These are phyloP conservation scores for Drosophila melanocephala DNA, from an alignment of 2,888 invertebrate species.

Conservation along the genomic window DNA sequence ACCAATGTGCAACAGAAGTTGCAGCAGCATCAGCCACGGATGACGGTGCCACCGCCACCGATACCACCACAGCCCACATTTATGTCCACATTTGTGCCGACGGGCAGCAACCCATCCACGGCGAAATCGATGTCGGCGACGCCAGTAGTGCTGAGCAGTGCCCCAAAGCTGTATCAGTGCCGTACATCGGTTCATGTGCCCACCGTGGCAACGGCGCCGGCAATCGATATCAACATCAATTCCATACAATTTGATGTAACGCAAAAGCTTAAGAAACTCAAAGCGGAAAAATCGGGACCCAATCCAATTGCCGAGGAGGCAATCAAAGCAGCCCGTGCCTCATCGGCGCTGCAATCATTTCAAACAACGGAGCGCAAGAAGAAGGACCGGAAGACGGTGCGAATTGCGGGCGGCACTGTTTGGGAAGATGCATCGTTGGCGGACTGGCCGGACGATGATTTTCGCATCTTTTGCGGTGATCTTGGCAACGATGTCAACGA, in stretches of 20 bases:
- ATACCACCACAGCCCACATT: constrained; percentile 85
- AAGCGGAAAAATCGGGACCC: constrained; percentile 88
- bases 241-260: constrained; percentile 87
- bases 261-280: constrained; percentile 88
- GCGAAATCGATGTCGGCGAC: constrained; percentile 66
- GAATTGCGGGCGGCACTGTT: constrained; percentile 96
- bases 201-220: constrained; percentile 78
- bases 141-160: constrained; percentile 89
- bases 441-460: constrained; percentile 99
- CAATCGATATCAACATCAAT: constrained; percentile 86
- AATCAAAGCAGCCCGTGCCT: constrained; percentile 88
- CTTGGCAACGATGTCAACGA: constrained; percentile 99
- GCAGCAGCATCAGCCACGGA: constrained; percentile 86
- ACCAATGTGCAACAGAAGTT: constrained; percentile 90
- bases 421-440: constrained; percentile 98
- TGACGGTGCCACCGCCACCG: constrained; percentile 83
- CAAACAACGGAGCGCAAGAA: constrained; percentile 86
- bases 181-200: constrained; percentile 85
- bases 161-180: constrained; percentile 89
- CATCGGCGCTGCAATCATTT: constrained; percentile 87
- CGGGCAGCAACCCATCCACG: constrained; percentile 58
- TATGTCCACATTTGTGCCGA: constrained; percentile 85
- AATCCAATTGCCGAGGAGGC: constrained; percentile 88
- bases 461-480: constrained; percentile 99
- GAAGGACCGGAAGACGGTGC: constrained; percentile 88